Evolutionary conservation across 2,888 invertebrate genomes (phyloP), one percentile per base, ranked within the genome.

Genomic region (Cantharis lateralis): DNA sequence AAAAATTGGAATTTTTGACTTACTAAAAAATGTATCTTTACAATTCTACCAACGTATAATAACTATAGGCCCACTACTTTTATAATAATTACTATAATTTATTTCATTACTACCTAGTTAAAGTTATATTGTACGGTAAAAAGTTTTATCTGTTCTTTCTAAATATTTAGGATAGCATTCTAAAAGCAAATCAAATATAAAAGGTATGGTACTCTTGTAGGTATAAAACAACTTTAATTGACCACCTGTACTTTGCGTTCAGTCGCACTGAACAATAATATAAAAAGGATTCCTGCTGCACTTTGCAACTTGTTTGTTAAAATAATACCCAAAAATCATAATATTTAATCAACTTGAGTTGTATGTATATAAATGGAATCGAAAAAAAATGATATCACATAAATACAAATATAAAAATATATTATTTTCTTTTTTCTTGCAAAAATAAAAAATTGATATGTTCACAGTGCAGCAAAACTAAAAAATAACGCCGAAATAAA

Each of bases 61-160:
- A 86, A 85, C 86, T 86, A 86, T 86, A 87, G 86, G 86, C 86
- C 86, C 86, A 86, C 86, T 86, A 87, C 86, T 84, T 83, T 83
- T 81, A 82, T 81, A 83, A 82, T 81, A 79, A 80, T 81, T 78
- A 78, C 77, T 81, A 83, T 85, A 84, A 84, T 84, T 85, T 83
- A 84, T 83, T 83, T 85, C 84, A 83, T 85, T 84, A 84, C 86
- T 87, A 86, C 84, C 86, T 87, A 87, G 81, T 84, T 87, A 86
- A 82, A 77, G 72, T 72, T 83, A 83, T 82, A 82, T 18, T 66
- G 64, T 66, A 48, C 48, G 48, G 64, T 66, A 66, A 66, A 66
- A 66, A 66, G 18, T 66, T 24, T 24, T 20, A 66, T 66, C 64
- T 66, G 64, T 66, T 20, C 20, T 48, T 48, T n/a, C 64, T 66